Percentiles rank a stretch among this genome's conserved stretches.
These are phyloP conservation scores for Picus viridis DNA, from an alignment of 2,797 vertebrate species.

Conservation along the genomic window DNA sequence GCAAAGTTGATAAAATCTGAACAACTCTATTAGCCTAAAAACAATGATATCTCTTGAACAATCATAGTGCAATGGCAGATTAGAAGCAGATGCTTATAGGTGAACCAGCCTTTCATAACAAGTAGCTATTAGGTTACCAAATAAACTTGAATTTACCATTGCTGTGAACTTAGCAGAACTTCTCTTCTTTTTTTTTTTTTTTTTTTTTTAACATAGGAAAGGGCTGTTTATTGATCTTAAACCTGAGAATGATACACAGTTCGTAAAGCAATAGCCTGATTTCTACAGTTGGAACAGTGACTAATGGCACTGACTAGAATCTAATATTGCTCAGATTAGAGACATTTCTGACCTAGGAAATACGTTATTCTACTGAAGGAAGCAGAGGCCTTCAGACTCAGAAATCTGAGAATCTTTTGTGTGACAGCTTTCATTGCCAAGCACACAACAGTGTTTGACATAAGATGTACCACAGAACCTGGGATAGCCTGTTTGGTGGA, in stretches of 20 bases:
- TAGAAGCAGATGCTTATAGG: conserved; percentile 60
- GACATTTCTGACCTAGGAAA: background rate
- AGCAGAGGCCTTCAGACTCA: background rate
- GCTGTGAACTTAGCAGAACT: conserved; percentile 24
- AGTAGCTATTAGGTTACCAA: conserved; percentile 52
- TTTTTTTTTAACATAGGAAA: background rate
- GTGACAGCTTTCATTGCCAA: background rate
- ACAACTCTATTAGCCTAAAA: background rate
- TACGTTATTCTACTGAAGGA: background rate
- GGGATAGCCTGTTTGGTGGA: background rate
- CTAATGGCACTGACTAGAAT: background rate
- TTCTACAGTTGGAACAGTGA: background rate
- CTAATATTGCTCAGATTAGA: background rate
- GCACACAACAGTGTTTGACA: background rate
- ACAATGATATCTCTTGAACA: conserved; percentile 31
- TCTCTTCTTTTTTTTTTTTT: background rate
- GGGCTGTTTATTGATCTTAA: conserved; percentile 59
- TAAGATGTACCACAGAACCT: background rate
- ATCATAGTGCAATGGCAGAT: conserved; percentile 33
- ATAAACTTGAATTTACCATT: conserved; percentile 62
- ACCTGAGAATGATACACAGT: conserved; percentile 1
- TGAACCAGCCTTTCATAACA: conserved; percentile 42
- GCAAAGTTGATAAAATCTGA: conserved; percentile 19
- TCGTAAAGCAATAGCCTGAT: conserved; percentile 2
- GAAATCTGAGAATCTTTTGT: background rate